A percentile compares a stretch with the other conserved stretches of the same genome.
These are phyloP conservation scores for Thalassaphorura encarpata DNA, from an alignment of 1,140 invertebrate genomes.

Conservation along the genomic window DNA sequence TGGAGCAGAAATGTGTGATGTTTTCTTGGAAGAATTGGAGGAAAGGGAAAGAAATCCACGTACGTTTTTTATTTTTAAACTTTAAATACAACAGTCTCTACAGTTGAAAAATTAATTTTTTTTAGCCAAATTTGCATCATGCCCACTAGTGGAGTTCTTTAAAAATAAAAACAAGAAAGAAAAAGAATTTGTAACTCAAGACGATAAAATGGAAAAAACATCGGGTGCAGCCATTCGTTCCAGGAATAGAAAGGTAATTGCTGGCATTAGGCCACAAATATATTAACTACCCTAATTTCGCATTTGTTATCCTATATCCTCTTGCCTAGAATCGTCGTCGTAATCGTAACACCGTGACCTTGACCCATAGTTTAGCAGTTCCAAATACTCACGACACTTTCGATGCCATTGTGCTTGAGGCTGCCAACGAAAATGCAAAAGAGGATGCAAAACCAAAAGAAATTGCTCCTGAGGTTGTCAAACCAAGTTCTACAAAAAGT, in stretches of 20 bases:
- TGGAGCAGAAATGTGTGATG: slow-evolving; percentile 18
- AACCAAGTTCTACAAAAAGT: no score
- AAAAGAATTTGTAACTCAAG: slow-evolving; percentile 1
- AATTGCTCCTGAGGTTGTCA: no score
- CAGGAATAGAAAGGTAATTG: neutral
- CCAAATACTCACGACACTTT: no score
- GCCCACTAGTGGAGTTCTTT: neutral
- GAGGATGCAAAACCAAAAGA: no score
- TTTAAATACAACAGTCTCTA: neutral
- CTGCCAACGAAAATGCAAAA: no score
- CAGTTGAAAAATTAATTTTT: neutral
- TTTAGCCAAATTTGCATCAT: neutral
- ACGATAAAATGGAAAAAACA: slow-evolving; percentile 10
- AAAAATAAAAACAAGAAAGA: slow-evolving; percentile 13
- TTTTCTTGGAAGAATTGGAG: slow-evolving; percentile 29
- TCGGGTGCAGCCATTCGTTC: neutral
- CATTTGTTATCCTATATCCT: no score
- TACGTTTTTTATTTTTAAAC: neutral
- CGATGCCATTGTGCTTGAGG: no score
- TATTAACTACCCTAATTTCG: no score
- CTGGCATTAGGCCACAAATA: no score
- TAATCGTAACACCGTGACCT: no score
- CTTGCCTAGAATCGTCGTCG: no score
- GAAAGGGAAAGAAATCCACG: slow-evolving; percentile 3
- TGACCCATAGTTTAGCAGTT: no score